Percentiles rank a stretch among this genome's conserved stretches.
Conservation (phyloP, 2,113 vertebrate genomes). For the Chiloscyllium plagiosum region DNA sequence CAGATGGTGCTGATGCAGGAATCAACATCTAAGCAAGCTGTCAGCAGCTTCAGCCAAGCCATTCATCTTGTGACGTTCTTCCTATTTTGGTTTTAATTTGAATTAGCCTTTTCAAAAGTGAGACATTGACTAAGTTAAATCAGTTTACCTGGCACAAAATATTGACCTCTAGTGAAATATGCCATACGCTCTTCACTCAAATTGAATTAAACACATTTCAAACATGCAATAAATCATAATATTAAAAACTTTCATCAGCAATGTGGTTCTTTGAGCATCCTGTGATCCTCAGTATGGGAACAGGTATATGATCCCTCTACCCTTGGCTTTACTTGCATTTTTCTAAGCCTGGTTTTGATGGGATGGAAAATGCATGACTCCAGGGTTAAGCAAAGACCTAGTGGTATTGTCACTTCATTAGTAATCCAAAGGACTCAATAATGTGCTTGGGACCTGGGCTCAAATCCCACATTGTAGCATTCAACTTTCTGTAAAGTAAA, state of each 20-base stretch:
- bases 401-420: too few species aligned
- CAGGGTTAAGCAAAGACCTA: too few species aligned
- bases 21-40: background rate
- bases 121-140: background rate
- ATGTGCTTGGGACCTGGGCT: too few species aligned
- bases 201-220: background rate
- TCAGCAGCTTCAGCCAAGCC: background rate
- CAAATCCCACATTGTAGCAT: too few species aligned
- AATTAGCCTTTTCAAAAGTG: background rate
- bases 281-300: background rate
- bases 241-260: background rate
- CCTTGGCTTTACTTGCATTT: background rate
- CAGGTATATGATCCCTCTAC: background rate
- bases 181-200: background rate
- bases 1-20: slow-evolving; percentile 26
- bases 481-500: too few species aligned
- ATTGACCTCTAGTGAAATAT: background rate
- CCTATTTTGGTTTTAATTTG: background rate
- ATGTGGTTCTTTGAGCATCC: background rate
- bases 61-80: slow-evolving; percentile 5
- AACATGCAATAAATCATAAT: background rate
- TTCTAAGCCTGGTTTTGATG: background rate
- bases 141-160: background rate
- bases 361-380: background rate
- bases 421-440: too few species aligned